Conservation (phyloP, 2,113 vertebrate species). For the Castor canadensis region DNA sequence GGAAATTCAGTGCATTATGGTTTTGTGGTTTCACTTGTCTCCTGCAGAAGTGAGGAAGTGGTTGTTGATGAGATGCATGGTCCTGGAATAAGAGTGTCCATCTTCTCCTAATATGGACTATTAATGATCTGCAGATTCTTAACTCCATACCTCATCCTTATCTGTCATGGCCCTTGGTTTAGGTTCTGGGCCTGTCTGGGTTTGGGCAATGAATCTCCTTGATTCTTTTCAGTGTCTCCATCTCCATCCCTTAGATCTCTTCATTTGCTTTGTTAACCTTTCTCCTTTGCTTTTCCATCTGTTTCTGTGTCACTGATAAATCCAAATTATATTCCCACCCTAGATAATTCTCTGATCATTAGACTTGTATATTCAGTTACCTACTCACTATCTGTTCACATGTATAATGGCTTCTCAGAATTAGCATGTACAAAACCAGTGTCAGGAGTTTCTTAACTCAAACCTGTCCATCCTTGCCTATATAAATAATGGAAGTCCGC, state of each 20-base stretch:
- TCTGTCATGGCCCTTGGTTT: background rate
- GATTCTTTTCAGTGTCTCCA: background rate
- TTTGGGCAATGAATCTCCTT: background rate
- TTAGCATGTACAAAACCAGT: background rate
- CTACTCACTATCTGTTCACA: background rate
- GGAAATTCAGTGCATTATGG: background rate
- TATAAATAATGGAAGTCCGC: background rate
- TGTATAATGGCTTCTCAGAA: conserved; percentile 4
- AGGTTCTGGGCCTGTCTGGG: background rate
- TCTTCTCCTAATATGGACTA: background rate
- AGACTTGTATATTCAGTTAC: background rate
- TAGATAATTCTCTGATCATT: background rate
- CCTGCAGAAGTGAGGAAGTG: background rate
- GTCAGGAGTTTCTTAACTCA: background rate
- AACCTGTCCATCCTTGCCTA: background rate
- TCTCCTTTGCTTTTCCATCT: background rate
- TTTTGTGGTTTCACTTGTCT: conserved; percentile 24
- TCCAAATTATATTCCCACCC: background rate
- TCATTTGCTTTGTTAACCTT: conserved; percentile 2
- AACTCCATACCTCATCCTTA: background rate
- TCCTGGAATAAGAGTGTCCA: background rate
- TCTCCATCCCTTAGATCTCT: background rate
- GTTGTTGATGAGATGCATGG: background rate
- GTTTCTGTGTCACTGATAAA: background rate
- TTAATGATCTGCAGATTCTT: background rate